Conservation (phyloP, 1,140 invertebrate genomes). For the Elysia chlorotica region DNA sequence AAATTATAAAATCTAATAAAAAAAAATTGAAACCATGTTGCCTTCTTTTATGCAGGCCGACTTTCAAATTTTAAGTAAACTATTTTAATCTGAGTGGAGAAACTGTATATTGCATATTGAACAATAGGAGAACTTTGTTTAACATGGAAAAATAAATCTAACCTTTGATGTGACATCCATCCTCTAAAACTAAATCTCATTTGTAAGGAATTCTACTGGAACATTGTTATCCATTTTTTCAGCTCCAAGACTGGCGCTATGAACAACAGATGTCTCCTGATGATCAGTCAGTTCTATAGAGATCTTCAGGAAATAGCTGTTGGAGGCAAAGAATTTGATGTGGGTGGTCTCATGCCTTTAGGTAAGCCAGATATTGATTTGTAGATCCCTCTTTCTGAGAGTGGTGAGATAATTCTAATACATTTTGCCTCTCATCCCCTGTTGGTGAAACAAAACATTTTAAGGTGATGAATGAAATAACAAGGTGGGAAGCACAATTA, state of each 20-base stretch:
- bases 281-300: constrained; percentile 42
- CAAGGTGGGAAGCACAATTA: background rate
- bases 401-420: background rate
- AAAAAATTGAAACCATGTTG: too few species aligned
- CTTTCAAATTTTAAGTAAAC: too few species aligned
- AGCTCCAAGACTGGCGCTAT: constrained; percentile 28
- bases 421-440: background rate
- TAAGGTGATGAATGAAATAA: background rate
- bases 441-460: background rate
- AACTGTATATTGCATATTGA: too few species aligned
- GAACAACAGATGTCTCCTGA: constrained; percentile 44
- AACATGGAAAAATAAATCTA: too few species aligned
- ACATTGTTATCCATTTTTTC: too few species aligned
- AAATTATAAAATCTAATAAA: too few species aligned
- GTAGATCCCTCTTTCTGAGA: background rate
- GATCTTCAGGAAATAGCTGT: constrained; percentile 38
- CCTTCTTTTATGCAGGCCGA: too few species aligned
- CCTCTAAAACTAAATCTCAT: too few species aligned
- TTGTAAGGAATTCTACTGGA: too few species aligned
- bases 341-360: constrained; percentile 32
- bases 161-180: too few species aligned
- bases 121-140: too few species aligned
- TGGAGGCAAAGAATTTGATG: constrained; percentile 39
- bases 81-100: too few species aligned
- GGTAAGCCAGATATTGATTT: constrained; percentile 9